Base-by-base conservation (phyloP, 2,797 vertebrate genomes). In the Pipistrellus kuhlii region DNA sequence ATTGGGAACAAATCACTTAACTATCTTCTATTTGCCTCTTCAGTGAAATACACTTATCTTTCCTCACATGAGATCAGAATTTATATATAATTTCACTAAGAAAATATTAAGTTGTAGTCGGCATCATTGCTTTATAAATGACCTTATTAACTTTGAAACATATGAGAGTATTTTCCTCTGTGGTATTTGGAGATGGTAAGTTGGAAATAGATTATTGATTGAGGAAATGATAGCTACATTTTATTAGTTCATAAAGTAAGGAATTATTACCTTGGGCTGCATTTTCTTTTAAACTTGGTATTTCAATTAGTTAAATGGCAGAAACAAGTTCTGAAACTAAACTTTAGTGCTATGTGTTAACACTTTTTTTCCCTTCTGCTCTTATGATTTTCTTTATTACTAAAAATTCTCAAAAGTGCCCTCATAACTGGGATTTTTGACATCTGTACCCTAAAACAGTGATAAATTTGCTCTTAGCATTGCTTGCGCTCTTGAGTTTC, bases 161-260 rank as follows among this genome's bases (percentile, higher is more conserved):
- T 27, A 27, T 73, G 78, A 71, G 48, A 59, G 32, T 80, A 53
- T 78, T 88, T 76, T 96, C 92, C 72, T 80, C 30, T 73, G 6
- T 90, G 44, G 57, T 77, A 81, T 88, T 90, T 90, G 72, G 57
- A 84, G 53, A 80, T 69, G 55, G 1, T 86, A 83, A 81, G 14
- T 87, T 93, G 76, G 62, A 82, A 83, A 71, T 68, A 88, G 55
- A 91, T 85, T 80, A 84, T 91, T 80, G 48, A 55, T 88, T 86
- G 72, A 87, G 41, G 71, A 94, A 88, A 41, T 88, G 35, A 77
- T 30, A 78, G 30, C 75, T 73, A 83, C 13, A 90, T 92, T 94
- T 96, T 94, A 87, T 89, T 89, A 81, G 72, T 81, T 90, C 64
- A 72, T 92, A 89, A 89, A 92, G 44, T 35, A 75, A 55, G 38